Percentiles rank a stretch among this genome's conserved stretches.
phyloP scores from a whole-genome alignment of 2,113 vertebrate genomes.

The Cryptotis parvus region DNA sequence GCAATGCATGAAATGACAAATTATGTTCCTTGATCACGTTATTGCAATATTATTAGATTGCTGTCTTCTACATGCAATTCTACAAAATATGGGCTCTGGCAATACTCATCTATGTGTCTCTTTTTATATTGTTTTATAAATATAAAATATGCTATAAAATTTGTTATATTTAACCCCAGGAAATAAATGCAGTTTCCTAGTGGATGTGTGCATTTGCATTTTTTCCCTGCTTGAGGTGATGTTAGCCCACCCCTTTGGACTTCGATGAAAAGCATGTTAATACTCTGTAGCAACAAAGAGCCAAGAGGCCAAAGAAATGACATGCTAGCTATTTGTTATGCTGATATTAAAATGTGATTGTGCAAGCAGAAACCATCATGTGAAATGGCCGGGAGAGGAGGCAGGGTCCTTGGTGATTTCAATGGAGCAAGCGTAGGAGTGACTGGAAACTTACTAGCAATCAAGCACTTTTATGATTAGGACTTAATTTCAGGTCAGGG shows the following conservation, averaged over 20 bases:
- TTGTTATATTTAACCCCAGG: neutral
- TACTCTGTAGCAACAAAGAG: neutral
- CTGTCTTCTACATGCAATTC: neutral
- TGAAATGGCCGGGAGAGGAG: neutral
- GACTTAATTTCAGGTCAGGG: neutral
- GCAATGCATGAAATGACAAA: neutral
- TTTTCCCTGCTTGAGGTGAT: conserved; percentile 9
- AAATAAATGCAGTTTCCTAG: conserved; percentile 29
- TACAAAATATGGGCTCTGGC: neutral
- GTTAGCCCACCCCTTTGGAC: neutral
- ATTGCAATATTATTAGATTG: neutral
- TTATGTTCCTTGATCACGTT: neutral
- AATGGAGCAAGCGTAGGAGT: neutral
- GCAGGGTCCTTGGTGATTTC: neutral
- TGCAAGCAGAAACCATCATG: neutral
- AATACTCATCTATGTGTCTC: neutral
- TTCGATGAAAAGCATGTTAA: neutral
- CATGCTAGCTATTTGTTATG: neutral
- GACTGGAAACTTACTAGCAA: neutral
- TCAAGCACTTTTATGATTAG: neutral
- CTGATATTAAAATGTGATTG: neutral
- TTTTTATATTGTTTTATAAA: neutral
- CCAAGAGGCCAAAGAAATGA: neutral
- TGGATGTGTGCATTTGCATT: neutral
- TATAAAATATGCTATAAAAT: neutral